Evolutionary conservation across 2,888 invertebrate species (phyloP), one percentile per base, ranked within the genome.

Genomic region (Cacoxenus indagator): DNA sequence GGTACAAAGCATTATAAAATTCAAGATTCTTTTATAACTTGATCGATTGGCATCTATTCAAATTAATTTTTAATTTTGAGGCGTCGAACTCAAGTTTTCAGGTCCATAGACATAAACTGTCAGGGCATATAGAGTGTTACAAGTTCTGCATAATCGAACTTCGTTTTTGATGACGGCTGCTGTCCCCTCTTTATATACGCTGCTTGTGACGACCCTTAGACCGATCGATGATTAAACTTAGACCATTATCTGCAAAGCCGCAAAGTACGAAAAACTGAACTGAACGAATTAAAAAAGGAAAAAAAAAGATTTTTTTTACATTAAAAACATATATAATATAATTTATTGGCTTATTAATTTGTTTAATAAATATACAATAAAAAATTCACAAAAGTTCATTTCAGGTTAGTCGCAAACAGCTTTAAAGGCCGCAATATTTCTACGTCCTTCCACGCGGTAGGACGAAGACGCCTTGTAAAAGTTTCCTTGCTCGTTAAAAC

Each of bases 291-390:
- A n/a, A n/a, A n/a, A n/a, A n/a, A n/a, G 8, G n/a, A 17, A 29
- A 59, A 64, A 48, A 71, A 31, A 65, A 54, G 19, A 51, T 65
- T 70, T 48, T 74, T 83, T 78, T 70, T 55, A 73, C 76, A 78
- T 82, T 76, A 78, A 81, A 81, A 83, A 81, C 80, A 83, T 83
- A 75, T 70, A 76, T 70, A 73, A 80, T 79, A 83, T 82, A 79
- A 81, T 81, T 81, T 81, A 83, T 82, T 82, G 75, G 76, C 82
- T 81, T 81, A 83, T 81, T 81, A 83, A 83, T 83, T 83, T 76
- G 78, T 83, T 83, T 81, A 81, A 81, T 83, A 83, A 81, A 81
- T 81, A 81, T 78, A 81, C 82, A 81, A 78, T 81, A 76, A 72
- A 75, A n/a, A 72, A n/a, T 37, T 59, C 59, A 68, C 11, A 64